phyloP scores from a whole-genome alignment of 2,113 vertebrate species.

The Calypte anna region DNA sequence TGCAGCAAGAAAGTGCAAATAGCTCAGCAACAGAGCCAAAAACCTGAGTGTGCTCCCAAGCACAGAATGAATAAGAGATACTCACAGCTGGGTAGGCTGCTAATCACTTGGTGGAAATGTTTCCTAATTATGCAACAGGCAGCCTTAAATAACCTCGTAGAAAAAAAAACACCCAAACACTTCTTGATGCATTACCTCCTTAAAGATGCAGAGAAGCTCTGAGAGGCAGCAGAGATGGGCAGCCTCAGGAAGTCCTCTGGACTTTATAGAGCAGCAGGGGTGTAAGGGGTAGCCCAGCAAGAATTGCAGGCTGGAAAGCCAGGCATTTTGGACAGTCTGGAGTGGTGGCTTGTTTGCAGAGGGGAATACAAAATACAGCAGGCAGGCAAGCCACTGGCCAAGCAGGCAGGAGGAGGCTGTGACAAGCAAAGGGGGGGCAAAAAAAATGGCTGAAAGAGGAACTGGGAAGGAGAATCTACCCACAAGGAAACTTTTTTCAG shows the following conservation, averaged over 20 bases:
- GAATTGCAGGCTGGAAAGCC: rapidly evolving
- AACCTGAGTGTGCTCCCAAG: background rate
- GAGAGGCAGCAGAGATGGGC: background rate
- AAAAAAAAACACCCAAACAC: background rate
- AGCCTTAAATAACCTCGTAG: conserved; percentile 40
- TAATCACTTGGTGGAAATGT: conserved; percentile 25
- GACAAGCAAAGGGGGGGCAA: background rate
- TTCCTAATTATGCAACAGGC: conserved; percentile 20
- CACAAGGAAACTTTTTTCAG: conserved; percentile 8
- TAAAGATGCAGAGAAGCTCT: background rate
- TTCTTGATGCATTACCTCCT: background rate
- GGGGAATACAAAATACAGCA: background rate
- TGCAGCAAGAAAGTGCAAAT: background rate
- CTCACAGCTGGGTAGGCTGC: background rate
- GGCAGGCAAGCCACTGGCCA: background rate
- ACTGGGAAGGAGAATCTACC: conserved; percentile 6
- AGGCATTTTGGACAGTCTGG: background rate
- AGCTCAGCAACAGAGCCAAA: background rate
- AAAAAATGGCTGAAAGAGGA: conserved; percentile 26
- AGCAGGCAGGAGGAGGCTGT: background rate
- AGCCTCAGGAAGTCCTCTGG: background rate
- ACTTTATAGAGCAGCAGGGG: background rate
- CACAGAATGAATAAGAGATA: background rate
- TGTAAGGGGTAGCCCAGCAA: rapidly evolving
- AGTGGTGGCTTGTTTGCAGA: background rate